Evolutionary conservation across 2,888 invertebrate genomes (phyloP), one percentile per base, ranked within the genome.

Genomic region (Trissoscelio sp.): DNA sequence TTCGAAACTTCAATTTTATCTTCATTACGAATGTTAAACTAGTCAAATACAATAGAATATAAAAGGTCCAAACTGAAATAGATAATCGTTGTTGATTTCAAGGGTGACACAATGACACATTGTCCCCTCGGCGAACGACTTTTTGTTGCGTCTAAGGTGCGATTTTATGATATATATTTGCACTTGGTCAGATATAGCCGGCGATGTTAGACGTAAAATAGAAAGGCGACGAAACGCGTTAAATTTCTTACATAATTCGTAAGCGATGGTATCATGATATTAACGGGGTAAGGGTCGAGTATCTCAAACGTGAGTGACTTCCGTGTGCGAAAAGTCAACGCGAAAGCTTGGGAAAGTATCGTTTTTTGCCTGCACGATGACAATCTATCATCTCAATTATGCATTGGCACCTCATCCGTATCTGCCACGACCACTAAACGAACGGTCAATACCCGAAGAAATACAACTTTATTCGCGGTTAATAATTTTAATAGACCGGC

Each of bases 241-340:
- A 83, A 83, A 81, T 81, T 83, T 78, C 81, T 83, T 80, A 83
- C 83, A 78, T 83, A 81, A 83, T 83, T 83, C 73, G 62, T 77
- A 53, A 37, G 70, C 81, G 80, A 83, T 83, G 67, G 53, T 83
- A 81, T 83, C 81, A 64, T 67, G 74, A 82, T 78, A 81, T 83
- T 82, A 81, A 82, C 80, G 79, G 80, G 80, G 79, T 82, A 80
- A 80, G 79, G 82, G 79, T 81, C 82, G 80, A 81, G 79, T 82
- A 73, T 82, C 60, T 78, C 73, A 77, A 70, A 73, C 69, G 57
- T 70, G 74, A 74, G 78, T 73, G 75, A 81, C 81, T 84, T 84
- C 83, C 83, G 83, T 81, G 80, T 73, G 81, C 60, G 81, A 82
- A 79, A 82, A 77, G 79, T 77, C 77, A 73, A 80, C 69, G 79